phyloP scores from a whole-genome alignment of 2,113 vertebrate species.

The Leiothrix lutea region DNA sequence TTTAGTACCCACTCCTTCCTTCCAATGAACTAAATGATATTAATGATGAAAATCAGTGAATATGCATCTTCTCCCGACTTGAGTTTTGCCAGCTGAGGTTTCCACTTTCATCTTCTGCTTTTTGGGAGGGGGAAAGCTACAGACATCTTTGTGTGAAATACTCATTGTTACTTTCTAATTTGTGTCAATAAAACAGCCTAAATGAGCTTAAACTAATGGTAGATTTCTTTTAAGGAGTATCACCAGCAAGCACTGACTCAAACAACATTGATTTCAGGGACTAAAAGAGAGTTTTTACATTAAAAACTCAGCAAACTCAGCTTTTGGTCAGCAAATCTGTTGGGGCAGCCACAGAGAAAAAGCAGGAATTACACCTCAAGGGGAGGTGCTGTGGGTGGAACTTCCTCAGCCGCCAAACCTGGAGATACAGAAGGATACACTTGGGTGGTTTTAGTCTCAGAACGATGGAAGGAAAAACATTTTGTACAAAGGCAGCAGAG shows the following conservation, averaged over 20 bases:
- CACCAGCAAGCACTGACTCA: not conserved
- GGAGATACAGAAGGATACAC: not conserved
- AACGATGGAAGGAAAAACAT: not conserved
- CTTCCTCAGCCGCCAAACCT: not conserved
- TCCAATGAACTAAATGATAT: constrained; percentile 21
- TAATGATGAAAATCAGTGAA: not conserved
- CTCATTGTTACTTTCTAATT: not conserved
- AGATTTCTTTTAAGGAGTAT: not conserved
- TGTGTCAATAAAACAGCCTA: not conserved
- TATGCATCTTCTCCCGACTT: not conserved
- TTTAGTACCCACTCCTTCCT: not conserved
- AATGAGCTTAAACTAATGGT: not conserved
- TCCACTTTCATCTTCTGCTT: not conserved
- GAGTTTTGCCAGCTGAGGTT: not conserved
- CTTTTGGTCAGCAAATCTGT: not conserved
- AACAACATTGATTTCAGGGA: not conserved
- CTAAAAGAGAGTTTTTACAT: not conserved
- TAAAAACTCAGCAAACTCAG: not conserved
- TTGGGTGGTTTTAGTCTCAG: not conserved
- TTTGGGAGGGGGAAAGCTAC: not conserved
- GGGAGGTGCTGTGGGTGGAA: not conserved
- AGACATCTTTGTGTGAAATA: not conserved
- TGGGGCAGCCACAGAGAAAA: not conserved
- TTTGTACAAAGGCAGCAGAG: not conserved
- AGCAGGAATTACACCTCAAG: not conserved